phyloP scores from a whole-genome alignment of 2,113 vertebrate species.

The Pelusios castaneus region DNA sequence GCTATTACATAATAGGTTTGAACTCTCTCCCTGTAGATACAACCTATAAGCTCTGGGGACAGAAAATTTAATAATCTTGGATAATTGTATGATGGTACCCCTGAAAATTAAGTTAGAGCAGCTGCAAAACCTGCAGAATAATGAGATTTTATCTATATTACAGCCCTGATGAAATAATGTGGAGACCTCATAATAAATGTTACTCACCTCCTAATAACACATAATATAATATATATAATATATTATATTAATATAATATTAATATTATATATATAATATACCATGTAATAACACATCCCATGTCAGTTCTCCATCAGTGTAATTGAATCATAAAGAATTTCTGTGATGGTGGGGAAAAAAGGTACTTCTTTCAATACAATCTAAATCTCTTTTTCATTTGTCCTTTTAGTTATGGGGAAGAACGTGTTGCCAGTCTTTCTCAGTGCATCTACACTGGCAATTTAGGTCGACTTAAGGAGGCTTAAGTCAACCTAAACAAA shows the following conservation, averaged over 20 bases:
- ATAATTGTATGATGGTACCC: conserved; percentile 63
- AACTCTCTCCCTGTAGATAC: conserved; percentile 55
- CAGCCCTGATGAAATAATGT: conserved; percentile 40
- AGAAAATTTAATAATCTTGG: conserved; percentile 70
- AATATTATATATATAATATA: too few relatives aligned
- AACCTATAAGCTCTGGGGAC: conserved; percentile 59
- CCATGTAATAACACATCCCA: too few relatives aligned
- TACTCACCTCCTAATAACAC: conserved; percentile 51
- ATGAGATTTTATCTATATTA: conserved; percentile 49
- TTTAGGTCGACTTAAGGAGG: too few relatives aligned
- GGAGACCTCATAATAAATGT: conserved; percentile 34
- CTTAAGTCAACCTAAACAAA: too few relatives aligned
- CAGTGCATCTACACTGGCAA: too few relatives aligned
- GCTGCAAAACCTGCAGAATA: conserved; percentile 60
- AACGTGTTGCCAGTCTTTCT: conserved; percentile 26
- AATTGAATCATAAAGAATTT: conserved; percentile 64
- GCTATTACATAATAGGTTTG: conserved; percentile 59
- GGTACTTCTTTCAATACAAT: conserved; percentile 50
- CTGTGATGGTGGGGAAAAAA: conserved; percentile 40
- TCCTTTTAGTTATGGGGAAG: conserved; percentile 67
- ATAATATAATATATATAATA: too few relatives aligned
- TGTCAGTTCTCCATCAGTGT: conserved; percentile 40
- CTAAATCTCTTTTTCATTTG: conserved; percentile 52
- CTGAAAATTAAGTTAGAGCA: conserved; percentile 68
- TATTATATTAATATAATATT: too few relatives aligned